Evolutionary conservation across 1,140 invertebrate genomes (phyloP), one percentile per base, ranked within the genome.

Genomic region (Halesus radiatus): DNA sequence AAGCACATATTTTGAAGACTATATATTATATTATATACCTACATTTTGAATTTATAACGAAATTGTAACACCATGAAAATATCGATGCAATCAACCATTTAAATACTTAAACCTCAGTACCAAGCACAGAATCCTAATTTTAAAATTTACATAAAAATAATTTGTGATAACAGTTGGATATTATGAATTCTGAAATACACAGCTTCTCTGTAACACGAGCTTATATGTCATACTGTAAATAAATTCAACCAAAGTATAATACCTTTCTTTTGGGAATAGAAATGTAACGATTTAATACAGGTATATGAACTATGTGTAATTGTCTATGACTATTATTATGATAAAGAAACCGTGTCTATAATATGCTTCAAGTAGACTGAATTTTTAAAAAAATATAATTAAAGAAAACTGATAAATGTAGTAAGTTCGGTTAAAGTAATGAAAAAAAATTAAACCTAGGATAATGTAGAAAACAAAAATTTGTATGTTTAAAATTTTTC

Each of bases 291-390:
- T 73, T 79, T 60, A 53, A 79, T 79, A 79, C 77, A 79, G 77
- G 77, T 60, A 79, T 18, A 79, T 79, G 26, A 62, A 72, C 32
- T 37, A 79, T 70, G 26, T 56, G 20, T 72, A 80, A 80, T 54
- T 80, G 78, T 80, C 70, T 75, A 80, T 64, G 62, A 80, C 70
- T 80, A 74, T 68, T 66, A 32, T n/a, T 50, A 52, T 75, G 53
- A 75, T 54, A 74, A 80, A 64, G 52, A 75, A 73, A 58, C 29
- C n/a, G 74, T 81, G 80, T 81, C 80, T 81, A 81, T 81, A 77
- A 76, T 81, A 81, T 81, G 80, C 80, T 81, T 81, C 80, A 70
- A 54, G 80, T 81, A 81, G 80, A 81, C 80, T 81, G 80, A 81
- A 76, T 79, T 75, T 76, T 50, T 75, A 75, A 58, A 68, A 58